A percentile compares a stretch with the other conserved stretches of the same genome.
Evolutionary conservation across 2,888 invertebrate species (phyloP).

Genomic region (Limnephilus auricula): DNA sequence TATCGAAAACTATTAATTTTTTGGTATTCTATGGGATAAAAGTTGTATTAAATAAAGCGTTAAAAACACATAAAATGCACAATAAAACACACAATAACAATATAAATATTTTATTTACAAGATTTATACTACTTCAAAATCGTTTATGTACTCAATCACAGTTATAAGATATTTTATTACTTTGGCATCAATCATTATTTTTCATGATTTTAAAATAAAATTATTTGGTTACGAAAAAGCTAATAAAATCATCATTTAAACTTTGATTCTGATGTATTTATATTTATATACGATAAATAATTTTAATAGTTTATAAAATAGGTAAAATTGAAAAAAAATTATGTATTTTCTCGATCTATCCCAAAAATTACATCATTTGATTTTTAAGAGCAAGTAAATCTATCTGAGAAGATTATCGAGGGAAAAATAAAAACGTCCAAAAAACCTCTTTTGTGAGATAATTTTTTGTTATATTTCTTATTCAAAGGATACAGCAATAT

Average conservation of each 20-base stretch:
- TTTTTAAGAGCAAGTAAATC: background rate
- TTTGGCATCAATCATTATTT: background rate
- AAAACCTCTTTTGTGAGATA: no score
- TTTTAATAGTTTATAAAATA: background rate
- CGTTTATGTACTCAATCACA: background rate
- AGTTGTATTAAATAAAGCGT: background rate
- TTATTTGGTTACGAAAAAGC: background rate
- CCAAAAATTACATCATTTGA: background rate
- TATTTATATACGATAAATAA: no score
- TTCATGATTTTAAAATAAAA: background rate
- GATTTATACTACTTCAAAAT: background rate
- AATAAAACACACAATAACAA: slow-evolving; percentile 46
- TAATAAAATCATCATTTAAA: background rate
- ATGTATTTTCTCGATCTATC: background rate
- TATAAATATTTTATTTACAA: slow-evolving; percentile 40
- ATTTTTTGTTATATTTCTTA: no score
- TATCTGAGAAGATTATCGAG: no score
- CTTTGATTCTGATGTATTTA: background rate
- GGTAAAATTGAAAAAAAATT: background rate
- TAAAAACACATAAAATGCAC: slow-evolving; percentile 15
- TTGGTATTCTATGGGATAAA: background rate
- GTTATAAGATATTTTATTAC: background rate
- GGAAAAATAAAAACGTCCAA: no score
- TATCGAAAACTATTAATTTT: background rate
- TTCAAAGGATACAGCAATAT: no score